Base-by-base conservation (phyloP, 2,113 vertebrate species). In the Diphyllodes magnificus region DNA sequence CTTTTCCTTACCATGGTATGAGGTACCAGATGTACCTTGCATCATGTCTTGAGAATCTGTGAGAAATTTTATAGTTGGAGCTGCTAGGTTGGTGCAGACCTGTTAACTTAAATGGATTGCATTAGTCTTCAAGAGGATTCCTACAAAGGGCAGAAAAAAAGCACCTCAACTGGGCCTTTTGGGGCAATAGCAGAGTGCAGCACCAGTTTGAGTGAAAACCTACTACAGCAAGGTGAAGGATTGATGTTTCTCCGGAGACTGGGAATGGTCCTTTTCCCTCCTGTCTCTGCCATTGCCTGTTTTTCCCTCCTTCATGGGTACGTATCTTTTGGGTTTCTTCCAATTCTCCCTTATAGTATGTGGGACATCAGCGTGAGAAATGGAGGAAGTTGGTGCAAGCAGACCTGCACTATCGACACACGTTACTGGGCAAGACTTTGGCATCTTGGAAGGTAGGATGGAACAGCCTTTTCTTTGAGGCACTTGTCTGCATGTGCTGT, bases 371-470 rank as follows among this genome's bases (percentile, higher is more conserved):
- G 39, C 71, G 66, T 13, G 92, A 97, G 4, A 98, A 98, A 56
- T 96, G 94, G 60, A 95, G 88, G 73, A 98, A 97, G 95, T 53
- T 70, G 75, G 63, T 59, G n/a, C 92, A 45, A 18, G 98, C 98
- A 8, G 97, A 97, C 9, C 13, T 37, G 19, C 97, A 98, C 39
- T 94, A 96, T 95, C 88, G 2, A 64, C 97, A 14, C 37, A 17
- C 17, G 0, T 57, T 98, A 65, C 97, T 98, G 49, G 92, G 80
- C 85, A 97, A 96, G 64, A 93, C 90, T 3, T 87, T 99, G 84
- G 70, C 40, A 7, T 95, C 94, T 66, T 99, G 99, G 99, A 98
- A 97, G 97, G 98, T 98, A 96, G 68, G 95, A 60, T 37, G 40
- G 28, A 57, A 8, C 6, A 13, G 51, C 30, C 28, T 65, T 60